Conservation (phyloP, 2,113 vertebrate genomes). For the Typhlomys cinereus region DNA sequence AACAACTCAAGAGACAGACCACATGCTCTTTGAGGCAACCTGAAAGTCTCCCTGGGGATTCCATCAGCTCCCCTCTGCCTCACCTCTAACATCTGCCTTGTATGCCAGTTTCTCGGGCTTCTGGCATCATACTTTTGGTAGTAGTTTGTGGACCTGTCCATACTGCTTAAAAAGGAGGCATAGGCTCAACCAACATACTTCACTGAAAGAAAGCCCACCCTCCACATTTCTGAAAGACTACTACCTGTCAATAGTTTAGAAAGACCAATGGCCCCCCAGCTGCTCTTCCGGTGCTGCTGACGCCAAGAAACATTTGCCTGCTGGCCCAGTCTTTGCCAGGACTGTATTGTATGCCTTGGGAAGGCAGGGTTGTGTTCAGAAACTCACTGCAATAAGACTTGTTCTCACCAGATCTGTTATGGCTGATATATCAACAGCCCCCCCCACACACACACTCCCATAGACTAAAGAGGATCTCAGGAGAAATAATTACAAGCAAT, state of each 20-base stretch:
- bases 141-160: not conserved
- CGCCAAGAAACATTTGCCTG: not conserved
- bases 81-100: not conserved
- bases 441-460: too few relatives aligned
- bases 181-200: not conserved
- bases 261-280: not conserved
- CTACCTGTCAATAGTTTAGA: not conserved
- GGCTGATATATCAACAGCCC: too few relatives aligned
- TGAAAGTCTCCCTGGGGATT: not conserved
- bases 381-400: too few relatives aligned
- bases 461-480: too few relatives aligned
- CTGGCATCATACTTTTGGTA: not conserved
- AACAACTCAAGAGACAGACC: not conserved
- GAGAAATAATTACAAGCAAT: too few relatives aligned
- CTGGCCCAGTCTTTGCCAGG: not conserved
- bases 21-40: not conserved
- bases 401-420: too few relatives aligned
- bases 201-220: not conserved
- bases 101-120: not conserved
- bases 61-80: not conserved
- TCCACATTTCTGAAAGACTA: not conserved
- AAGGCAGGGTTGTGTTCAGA: too few relatives aligned
- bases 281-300: not conserved
- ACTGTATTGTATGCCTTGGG: not conserved
- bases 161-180: not conserved